Evolutionary conservation across 2,888 invertebrate species (phyloP).

Genomic region (Ectropis crepuscularia): DNA sequence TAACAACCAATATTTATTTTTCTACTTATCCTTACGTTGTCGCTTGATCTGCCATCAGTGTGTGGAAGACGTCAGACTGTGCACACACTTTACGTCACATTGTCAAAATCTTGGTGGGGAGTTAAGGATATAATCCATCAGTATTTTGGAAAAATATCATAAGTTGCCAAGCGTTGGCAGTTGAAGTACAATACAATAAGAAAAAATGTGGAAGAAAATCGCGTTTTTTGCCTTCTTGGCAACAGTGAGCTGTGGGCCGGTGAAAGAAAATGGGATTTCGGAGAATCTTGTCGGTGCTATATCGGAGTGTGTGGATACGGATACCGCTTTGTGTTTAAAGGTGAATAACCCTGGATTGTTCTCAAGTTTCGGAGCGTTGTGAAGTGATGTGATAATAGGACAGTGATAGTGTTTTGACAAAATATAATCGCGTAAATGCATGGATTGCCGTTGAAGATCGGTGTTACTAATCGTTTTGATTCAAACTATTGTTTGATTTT

Average conservation of each 20-base stretch:
- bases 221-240: constrained; percentile 71
- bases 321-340: constrained; percentile 86
- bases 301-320: constrained; percentile 85
- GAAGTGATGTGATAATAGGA: constrained; percentile 44
- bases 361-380: constrained; percentile 49
- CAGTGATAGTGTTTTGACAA: constrained; percentile 19
- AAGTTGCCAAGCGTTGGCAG: constrained; percentile 71
- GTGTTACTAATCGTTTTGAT: background rate
- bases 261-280: constrained; percentile 71
- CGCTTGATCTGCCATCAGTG: constrained; percentile 68
- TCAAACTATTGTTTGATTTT: background rate
- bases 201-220: constrained; percentile 71
- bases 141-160: constrained; percentile 79
- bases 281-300: constrained; percentile 77
- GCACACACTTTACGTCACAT: constrained; percentile 72
- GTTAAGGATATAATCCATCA: constrained; percentile 79
- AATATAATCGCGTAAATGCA: background rate
- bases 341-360: constrained; percentile 68
- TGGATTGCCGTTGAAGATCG: background rate
- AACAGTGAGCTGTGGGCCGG: constrained; percentile 68
- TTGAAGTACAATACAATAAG: constrained; percentile 58
- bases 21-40: constrained; percentile 80
- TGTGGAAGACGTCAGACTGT: constrained; percentile 69
- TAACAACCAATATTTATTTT: constrained; percentile 82
- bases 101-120: constrained; percentile 72